Evolutionary conservation across 2,888 invertebrate species (phyloP).

Genomic region (Galeopsomyia nigrocyanea): DNA sequence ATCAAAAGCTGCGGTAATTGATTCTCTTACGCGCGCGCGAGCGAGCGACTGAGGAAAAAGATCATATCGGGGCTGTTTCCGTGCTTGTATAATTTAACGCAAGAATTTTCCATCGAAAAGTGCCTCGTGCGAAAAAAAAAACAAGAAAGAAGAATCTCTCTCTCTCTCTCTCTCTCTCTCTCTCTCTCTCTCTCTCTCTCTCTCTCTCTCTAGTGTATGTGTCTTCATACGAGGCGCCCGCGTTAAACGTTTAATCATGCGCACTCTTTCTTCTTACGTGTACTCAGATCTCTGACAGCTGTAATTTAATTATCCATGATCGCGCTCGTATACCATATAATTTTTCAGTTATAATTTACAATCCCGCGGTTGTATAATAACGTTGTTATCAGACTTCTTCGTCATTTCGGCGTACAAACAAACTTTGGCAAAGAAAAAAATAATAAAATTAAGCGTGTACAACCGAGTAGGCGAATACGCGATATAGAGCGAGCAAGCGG

Average conservation of each 20-base stretch:
- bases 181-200: too few relatives aligned
- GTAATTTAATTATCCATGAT: neutral
- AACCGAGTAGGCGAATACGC: conserved; percentile 1
- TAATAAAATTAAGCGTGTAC: too few relatives aligned
- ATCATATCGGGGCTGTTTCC: conserved; percentile 25
- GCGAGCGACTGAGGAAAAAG: too few relatives aligned
- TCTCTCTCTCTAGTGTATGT: neutral
- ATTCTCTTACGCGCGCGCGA: neutral
- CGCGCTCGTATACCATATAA: too few relatives aligned
- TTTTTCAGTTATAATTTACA: too few relatives aligned
- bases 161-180: too few relatives aligned
- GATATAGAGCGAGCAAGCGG: conserved; percentile 36
- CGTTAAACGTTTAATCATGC: conserved; percentile 12
- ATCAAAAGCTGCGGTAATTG: conserved; percentile 29
- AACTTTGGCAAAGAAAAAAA: too few relatives aligned
- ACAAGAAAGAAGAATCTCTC: too few relatives aligned
- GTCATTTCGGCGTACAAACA: too few relatives aligned
- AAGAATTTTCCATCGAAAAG: conserved; percentile 26
- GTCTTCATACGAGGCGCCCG: neutral
- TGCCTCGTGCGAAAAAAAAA: conserved; percentile 10
- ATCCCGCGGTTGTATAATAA: too few relatives aligned
- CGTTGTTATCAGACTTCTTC: too few relatives aligned
- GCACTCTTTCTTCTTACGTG: neutral
- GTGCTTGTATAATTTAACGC: conserved; percentile 15
- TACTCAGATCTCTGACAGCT: conserved; percentile 4